Evolutionary conservation across 1,140 invertebrate species (phyloP).

Genomic region (Cyclargus thomasi): DNA sequence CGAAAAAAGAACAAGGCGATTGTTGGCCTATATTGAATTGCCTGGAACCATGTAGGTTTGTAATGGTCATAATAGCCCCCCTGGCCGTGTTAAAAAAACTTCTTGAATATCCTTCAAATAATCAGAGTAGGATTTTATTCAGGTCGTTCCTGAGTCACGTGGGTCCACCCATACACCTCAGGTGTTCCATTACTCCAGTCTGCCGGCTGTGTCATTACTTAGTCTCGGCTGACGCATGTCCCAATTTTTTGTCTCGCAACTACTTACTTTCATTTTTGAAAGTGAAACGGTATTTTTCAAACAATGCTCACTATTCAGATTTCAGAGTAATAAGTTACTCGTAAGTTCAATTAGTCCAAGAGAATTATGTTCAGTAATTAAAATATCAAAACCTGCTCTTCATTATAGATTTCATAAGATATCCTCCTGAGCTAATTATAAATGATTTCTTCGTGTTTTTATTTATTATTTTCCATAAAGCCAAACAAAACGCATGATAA

Average conservation of each 20-base stretch:
- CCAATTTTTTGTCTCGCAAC: conserved; percentile 27
- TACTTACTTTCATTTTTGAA: conserved; percentile 34
- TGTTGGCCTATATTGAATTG: too few species aligned
- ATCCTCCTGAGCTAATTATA: not conserved
- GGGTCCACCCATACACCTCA: not conserved
- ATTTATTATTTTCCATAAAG: not conserved
- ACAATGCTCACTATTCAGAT: not conserved
- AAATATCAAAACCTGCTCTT: not conserved
- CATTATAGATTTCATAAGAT: not conserved
- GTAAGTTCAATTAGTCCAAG: not conserved
- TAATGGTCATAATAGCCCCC: too few species aligned
- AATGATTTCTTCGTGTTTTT: not conserved
- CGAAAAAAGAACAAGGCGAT: too few species aligned
- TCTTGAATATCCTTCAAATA: too few species aligned
- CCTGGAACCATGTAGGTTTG: too few species aligned
- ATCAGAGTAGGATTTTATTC: too few species aligned
- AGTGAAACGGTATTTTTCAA: conserved; percentile 28
- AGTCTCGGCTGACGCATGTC: conserved; percentile 26
- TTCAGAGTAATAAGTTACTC: not conserved
- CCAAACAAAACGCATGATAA: not conserved
- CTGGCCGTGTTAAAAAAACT: too few species aligned
- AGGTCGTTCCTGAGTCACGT: not conserved
- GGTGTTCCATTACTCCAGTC: not conserved
- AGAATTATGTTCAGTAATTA: not conserved
- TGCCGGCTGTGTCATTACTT: conserved; percentile 14